phyloP scores from a whole-genome alignment of 2,797 vertebrate species.

The Muscicapa comitata region DNA sequence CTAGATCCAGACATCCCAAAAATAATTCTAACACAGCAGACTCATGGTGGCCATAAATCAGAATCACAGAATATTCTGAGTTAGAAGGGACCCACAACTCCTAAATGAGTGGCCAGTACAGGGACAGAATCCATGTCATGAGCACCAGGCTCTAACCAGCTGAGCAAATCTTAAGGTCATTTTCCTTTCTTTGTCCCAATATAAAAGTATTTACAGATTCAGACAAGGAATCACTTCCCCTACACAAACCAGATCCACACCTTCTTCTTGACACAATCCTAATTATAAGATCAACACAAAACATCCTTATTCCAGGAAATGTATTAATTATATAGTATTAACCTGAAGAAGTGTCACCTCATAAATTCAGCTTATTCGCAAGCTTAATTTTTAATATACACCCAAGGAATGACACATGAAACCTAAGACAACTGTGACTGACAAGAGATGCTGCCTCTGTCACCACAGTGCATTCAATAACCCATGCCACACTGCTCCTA shows the following conservation, averaged over 20 bases:
- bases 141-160: neutral
- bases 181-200: neutral
- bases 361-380: neutral
- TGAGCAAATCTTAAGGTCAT: neutral
- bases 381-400: conserved; percentile 41
- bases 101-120: neutral
- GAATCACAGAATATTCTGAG: neutral
- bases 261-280: neutral
- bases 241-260: neutral
- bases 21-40: neutral
- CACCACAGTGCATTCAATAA: conserved; percentile 19
- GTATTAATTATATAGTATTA: neutral
- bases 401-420: neutral
- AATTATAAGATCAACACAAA: neutral
- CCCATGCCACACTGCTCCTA: neutral
- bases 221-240: neutral
- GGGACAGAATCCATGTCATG: accelerated
- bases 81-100: neutral
- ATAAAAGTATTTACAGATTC: neutral
- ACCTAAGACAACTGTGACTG: conserved; percentile 17
- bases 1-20: neutral
- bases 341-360: neutral
- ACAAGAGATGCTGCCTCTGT: conserved; percentile 35
- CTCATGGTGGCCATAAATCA: neutral
- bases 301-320: neutral